Base-by-base conservation (phyloP, 2,113 vertebrate species). In the Struthidea cinerea region DNA sequence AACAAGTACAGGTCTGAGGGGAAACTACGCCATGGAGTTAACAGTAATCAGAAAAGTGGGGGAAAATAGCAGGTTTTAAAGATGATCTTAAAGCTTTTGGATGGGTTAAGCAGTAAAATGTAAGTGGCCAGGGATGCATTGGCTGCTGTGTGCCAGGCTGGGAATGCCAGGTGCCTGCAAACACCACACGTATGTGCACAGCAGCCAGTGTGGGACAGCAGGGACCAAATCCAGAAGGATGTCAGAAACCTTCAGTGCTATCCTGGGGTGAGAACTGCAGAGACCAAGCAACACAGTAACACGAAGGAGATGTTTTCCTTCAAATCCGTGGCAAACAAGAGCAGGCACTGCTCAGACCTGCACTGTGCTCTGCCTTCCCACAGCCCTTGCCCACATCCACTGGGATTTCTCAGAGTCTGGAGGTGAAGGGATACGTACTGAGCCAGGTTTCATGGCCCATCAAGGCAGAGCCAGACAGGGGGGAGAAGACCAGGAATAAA, bases 391-490 rank as follows among this genome's bases (percentile, higher is more conserved):
- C 49, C 60, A 6, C 26, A 33, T 15, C n/a, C n/a, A 2, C 24
- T 8, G 21, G 7, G 64, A 19, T 46, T 69, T 33, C 63, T 56
- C 3, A 2, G 47, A 23, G 10, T 42, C 57, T 60, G 75, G 61
- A 53, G 18, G 5, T 21, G 33, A 7, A 5, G 11, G 37, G 16
- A 18, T 19, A 3, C 1, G 0, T 41, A n/a, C 5, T 2, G 4
- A 64, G 10, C 4, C 44, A 33, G 3, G 8, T 44, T 73, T 56
- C 28, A 9, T 20, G 28, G 18, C 39, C 33, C 27, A 16, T 41
- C 20, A 41, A 42, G 50, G 76, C 57, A 80, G 26, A 71, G 24
- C 19, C 53, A 59, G 61, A 32, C 39, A 39, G 4, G 0, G 1
- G 33, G 11, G 3, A 32, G 24, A 49, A 78, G 11, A 27, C 10